Conservation (phyloP, 2,888 invertebrate species). For the Cistogaster globosa region DNA sequence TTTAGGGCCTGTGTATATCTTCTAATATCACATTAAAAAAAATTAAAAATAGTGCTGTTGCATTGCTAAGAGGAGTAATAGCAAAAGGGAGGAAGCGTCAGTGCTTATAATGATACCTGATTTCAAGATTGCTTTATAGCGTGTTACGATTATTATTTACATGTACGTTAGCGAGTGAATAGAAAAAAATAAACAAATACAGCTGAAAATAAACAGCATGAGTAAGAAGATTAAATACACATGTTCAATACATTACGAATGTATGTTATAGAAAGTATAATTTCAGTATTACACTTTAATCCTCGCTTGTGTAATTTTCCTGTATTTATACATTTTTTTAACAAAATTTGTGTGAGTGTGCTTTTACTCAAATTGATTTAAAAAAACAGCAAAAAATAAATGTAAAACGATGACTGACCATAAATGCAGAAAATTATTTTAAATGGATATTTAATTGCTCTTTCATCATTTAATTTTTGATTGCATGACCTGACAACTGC, state of each 20-base stretch:
- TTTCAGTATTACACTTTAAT: conserved; percentile 8
- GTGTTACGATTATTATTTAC: conserved; percentile 48
- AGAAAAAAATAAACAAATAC: not conserved
- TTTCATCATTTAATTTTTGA: conserved; percentile 61
- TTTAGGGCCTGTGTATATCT: not conserved
- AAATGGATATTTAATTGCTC: conserved; percentile 63
- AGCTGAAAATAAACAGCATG: too few relatives aligned
- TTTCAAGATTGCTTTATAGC: conserved; percentile 55
- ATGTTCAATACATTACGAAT: not conserved
- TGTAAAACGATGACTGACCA: not conserved
- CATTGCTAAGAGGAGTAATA: conserved; percentile 12
- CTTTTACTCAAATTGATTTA: conserved; percentile 28
- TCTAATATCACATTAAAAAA: conserved; percentile 6
- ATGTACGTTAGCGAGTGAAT: not conserved
- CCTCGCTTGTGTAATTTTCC: not conserved
- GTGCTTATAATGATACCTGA: conserved; percentile 59
- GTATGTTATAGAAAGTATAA: not conserved
- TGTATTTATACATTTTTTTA: not conserved
- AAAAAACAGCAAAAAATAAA: not conserved
- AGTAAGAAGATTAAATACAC: not conserved
- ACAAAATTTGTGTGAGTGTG: conserved; percentile 1
- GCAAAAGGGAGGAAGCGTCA: conserved; percentile 58
- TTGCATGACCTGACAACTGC: conserved; percentile 57
- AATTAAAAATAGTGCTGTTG: conserved; percentile 7
- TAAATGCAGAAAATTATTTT: conserved; percentile 36